Conservation (phyloP, 1,140 invertebrate species). For the Caenorhabditis remanei region DNA sequence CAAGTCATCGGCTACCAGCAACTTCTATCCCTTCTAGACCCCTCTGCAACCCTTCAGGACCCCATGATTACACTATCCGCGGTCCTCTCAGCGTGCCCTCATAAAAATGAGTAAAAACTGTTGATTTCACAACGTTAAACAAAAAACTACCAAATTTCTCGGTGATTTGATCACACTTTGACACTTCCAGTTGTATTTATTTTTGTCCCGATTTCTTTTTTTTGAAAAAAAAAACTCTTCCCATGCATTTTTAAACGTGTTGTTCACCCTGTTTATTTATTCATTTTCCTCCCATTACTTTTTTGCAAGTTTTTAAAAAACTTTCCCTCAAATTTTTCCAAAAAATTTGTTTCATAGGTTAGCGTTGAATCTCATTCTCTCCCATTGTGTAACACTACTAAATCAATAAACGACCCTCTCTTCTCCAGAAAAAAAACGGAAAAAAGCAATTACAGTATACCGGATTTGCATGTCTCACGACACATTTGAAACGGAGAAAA, state of each 20-base stretch:
- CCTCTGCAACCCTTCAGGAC: conserved; percentile 18
- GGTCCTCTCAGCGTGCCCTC: conserved; percentile 58
- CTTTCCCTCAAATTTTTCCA: no score
- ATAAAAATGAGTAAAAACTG: conserved; percentile 56
- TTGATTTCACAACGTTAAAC: not conserved
- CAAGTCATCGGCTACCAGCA: conserved; percentile 61
- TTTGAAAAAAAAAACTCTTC: not conserved
- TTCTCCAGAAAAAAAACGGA: not conserved
- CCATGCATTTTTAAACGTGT: conserved; percentile 9
- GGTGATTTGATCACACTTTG: conserved; percentile 27
- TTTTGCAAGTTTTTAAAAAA: conserved; percentile 21
- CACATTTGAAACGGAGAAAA: not conserved
- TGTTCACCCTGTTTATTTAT: conserved; percentile 13
- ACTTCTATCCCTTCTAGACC: conserved; percentile 59
- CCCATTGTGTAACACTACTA: no score
- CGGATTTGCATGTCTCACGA: conserved; percentile 9
- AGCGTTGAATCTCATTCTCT: not conserved
- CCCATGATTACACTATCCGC: conserved; percentile 54
- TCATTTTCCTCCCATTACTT: not conserved
- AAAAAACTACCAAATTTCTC: not conserved
- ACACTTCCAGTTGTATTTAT: conserved; percentile 37
- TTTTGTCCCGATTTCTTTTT: not conserved
- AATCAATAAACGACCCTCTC: no score
- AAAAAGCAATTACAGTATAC: conserved; percentile 21
- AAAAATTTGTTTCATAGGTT: no score